Evolutionary conservation across 2,797 vertebrate genomes (phyloP).

Genomic region (Danio choprae): DNA sequence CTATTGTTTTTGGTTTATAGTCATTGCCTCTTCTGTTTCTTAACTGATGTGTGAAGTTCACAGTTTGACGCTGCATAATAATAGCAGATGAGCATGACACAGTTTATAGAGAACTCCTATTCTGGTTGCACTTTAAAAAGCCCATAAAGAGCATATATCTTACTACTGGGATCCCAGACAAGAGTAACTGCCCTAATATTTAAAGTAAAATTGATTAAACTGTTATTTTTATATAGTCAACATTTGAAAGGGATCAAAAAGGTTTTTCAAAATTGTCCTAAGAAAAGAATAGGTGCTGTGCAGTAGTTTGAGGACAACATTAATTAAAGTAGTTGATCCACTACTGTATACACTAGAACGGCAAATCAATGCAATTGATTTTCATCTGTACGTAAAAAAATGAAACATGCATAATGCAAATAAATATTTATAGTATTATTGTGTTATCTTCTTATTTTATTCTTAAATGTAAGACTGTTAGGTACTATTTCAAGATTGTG

Average conservation of each 20-base stretch:
- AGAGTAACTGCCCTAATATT: neutral
- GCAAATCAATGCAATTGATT: too few relatives aligned
- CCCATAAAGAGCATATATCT: neutral
- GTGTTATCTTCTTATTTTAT: neutral
- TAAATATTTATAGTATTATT: neutral
- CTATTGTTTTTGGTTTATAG: slow-evolving; percentile 70
- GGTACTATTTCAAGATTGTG: neutral
- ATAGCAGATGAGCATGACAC: slow-evolving; percentile 58
- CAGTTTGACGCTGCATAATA: slow-evolving; percentile 69
- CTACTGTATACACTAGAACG: too few relatives aligned
- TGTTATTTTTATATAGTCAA: too few relatives aligned
- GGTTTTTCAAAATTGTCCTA: too few relatives aligned
- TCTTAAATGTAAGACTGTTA: neutral
- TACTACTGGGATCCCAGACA: too few relatives aligned
- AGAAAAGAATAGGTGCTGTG: too few relatives aligned
- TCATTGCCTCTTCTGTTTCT: slow-evolving; percentile 62
- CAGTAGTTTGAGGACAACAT: too few relatives aligned
- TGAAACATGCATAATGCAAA: too few relatives aligned
- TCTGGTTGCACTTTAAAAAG: neutral
- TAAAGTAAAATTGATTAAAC: neutral
- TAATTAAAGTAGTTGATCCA: too few relatives aligned
- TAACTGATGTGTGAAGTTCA: slow-evolving; percentile 70
- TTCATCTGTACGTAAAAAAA: too few relatives aligned
- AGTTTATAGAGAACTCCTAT: slow-evolving; percentile 2
- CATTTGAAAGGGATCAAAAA: too few relatives aligned